Base-by-base conservation (phyloP, 2,888 invertebrate species). In the Spodoptera littoralis region DNA sequence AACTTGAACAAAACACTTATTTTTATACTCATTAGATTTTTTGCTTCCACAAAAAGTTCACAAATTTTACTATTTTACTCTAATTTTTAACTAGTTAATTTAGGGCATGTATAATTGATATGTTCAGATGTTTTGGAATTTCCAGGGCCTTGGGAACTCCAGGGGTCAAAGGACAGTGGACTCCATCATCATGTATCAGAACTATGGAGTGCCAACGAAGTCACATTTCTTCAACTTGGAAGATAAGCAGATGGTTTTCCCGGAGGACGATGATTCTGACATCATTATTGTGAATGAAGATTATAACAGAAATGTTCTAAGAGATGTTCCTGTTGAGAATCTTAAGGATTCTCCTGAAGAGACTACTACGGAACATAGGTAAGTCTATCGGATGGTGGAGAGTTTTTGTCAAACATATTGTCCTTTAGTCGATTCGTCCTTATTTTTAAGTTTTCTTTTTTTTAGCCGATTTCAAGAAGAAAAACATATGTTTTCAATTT, bases 91-190 rank as follows among this genome's bases (percentile, higher is more conserved):
- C 30, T 4, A 8, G 2, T 0, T 13, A 49, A 49, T 12, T 50
- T 53, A 44, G 53, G 41, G 67, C 83, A 79, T 79, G 74, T 89
- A 73, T 92, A 88, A 93, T 93, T 95, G 94, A 95, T 95, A 91
- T 92, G 93, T 95, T 92, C 96, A 97, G 97, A 96, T 96, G 90
- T 96, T 97, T 88, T 97, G 97, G 97, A 97, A 97, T 84, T 97
- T 97, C 89, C 97, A 97, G 96, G 96, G 96, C 49, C 95, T 96
- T 80, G 95, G 96, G 0, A 96, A 96, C 89, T 96, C 96, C 0
- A 95, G 96, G 65, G 97, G 96, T 45, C 97, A 97, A 88, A 95
- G 97, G 62, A 96, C 96, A 92, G 93, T 90, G 0, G 93, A 94
- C 56, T 94, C 92, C 0, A 84, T 93, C 22, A 87, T 90, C 13